Base-by-base conservation (phyloP, 2,888 invertebrate genomes). In the Calephelis perditalis region DNA sequence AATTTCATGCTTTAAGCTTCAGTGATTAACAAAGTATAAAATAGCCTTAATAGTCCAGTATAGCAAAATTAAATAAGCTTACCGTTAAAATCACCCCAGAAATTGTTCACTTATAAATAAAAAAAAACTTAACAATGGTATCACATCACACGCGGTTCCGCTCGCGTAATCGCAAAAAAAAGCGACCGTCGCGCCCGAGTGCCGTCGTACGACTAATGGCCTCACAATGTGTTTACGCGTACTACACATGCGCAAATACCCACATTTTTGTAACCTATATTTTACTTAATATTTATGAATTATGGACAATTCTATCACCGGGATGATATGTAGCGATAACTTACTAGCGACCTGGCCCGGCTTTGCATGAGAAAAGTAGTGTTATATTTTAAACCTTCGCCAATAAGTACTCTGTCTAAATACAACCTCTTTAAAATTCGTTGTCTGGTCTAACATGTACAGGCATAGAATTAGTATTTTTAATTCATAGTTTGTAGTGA, bases 191-290 rank as follows among this genome's bases (percentile, higher is more conserved):
- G 8, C 26, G 49, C 73, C 73, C 78, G 75, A 65, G 71, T 67
- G 72, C 67, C 78, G 79, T 74, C 79, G 73, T 73, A 74, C 76
- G 73, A 85, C 85, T 84, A 78, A 71, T 71, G 71, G 68, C 26
- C 35, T 73, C 73, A 73, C 77, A 70, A 68, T 70, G 73, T 86
- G 86, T 87, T 86, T 86, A 86, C 84, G 78, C 73, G 76, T 70
- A 63, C 60, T 73, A 72, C 84, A 85, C 87, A 80, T 77, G 87
- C 86, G 60, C 68, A 59, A 71, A 79, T 80, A 82, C 83, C 84
- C 80, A 77, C 79, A 54, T 54, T 54, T 54, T 54, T 54, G 52
- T 54, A 56, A 59, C 57, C 57, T 52, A n/a, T 54, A 37, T 10
- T 26, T 9, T 46, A 60, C 61, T 45, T 12, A 26, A 11, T 55